Base-by-base conservation (phyloP, 2,888 invertebrate species). In the Stictocephala bisonia region DNA sequence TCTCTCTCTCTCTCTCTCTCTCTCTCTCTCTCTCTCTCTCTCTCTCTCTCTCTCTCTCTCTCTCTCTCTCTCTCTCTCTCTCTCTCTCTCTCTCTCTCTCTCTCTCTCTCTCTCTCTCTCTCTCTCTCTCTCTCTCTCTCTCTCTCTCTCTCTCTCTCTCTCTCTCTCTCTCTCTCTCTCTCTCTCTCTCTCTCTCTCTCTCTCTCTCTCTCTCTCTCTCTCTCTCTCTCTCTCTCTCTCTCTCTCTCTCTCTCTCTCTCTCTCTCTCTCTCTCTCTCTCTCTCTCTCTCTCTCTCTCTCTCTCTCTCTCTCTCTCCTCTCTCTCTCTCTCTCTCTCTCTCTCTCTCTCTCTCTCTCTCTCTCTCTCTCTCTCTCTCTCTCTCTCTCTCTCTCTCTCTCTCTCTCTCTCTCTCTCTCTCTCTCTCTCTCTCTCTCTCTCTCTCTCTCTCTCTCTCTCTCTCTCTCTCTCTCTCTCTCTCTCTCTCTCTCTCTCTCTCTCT, bases 171-270 rank as follows among this genome's bases (percentile, higher is more conserved):
- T n/a, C n/a, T n/a, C n/a, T n/a, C n/a, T n/a, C n/a, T n/a, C n/a
- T n/a, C n/a, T n/a, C n/a, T n/a, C n/a, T n/a, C n/a, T n/a, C n/a
- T n/a, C n/a, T n/a, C n/a, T n/a, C n/a, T n/a, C n/a, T n/a, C n/a
- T n/a, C n/a, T n/a, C n/a, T n/a, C n/a, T n/a, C n/a, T n/a, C n/a
- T n/a, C n/a, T n/a, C n/a, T n/a, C n/a, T n/a, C n/a, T n/a, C n/a
- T n/a, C n/a, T n/a, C n/a, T n/a, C n/a, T n/a, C n/a, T n/a, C n/a
- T n/a, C n/a, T n/a, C n/a, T n/a, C 48, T 48, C 11, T 18, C n/a
- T 48, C 48, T 48, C 48, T 48, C 48, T 48, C 48, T 48, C 48
- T 48, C 48, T 48, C 48, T 48, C 48, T 48, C 48, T 48, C 48
- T 48, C 48, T 48, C 48, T 48, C 48, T 48, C 48, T 48, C 48